These are phyloP conservation scores for Neoniphon sammara DNA, from an alignment of 2,797 vertebrate species.

Conservation along the genomic window DNA sequence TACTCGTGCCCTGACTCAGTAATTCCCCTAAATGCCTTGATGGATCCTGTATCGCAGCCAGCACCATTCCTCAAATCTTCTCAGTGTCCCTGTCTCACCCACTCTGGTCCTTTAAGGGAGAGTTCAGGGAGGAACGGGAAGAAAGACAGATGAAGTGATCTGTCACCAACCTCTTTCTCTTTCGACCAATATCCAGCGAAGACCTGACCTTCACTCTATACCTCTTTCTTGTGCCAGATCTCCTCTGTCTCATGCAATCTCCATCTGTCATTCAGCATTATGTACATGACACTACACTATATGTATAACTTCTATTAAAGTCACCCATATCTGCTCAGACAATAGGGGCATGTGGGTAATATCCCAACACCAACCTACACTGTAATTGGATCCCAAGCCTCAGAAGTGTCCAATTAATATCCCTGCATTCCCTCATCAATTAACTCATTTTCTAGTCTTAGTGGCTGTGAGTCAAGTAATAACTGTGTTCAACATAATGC, in stretches of 20 bases:
- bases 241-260: slow-evolving; percentile 8
- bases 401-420: slow-evolving; percentile 30
- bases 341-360: neutral
- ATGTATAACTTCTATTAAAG: slow-evolving; percentile 2
- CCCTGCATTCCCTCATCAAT: slow-evolving; percentile 31
- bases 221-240: slow-evolving; percentile 32
- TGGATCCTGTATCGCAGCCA: neutral
- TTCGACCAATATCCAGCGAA: slow-evolving; percentile 17
- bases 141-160: slow-evolving; percentile 55
- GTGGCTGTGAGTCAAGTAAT: slow-evolving; percentile 27
- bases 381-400: slow-evolving; percentile 47
- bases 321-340: neutral
- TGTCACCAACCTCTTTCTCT: slow-evolving; percentile 54
- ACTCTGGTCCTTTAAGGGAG: slow-evolving; percentile 33
- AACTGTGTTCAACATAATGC: slow-evolving; percentile 22
- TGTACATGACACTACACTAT: neutral
- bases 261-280: slow-evolving; percentile 3
- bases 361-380: slow-evolving; percentile 13
- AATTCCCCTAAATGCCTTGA: slow-evolving; percentile 22
- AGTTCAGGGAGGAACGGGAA: slow-evolving; percentile 16
- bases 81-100: slow-evolving; percentile 17
- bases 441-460: slow-evolving; percentile 39
- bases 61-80: slow-evolving; percentile 2
- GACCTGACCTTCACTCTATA: slow-evolving; percentile 29
- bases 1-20: neutral